Evolutionary conservation across 2,888 invertebrate genomes (phyloP).

Genomic region (Drosophila neonasuta): DNA sequence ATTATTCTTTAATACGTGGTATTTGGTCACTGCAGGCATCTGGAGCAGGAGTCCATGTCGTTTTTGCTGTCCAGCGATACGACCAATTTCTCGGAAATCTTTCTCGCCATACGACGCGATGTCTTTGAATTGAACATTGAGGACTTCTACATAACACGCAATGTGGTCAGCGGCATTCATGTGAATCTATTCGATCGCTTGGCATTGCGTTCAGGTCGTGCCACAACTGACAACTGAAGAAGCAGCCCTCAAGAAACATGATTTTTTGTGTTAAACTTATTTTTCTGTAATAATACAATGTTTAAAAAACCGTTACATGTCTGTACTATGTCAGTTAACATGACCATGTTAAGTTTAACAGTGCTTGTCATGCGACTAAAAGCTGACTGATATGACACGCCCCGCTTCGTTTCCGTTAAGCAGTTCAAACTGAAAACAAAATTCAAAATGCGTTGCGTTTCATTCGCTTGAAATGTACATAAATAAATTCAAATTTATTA

Average conservation of each 20-base stretch:
- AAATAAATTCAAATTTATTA: too few species aligned
- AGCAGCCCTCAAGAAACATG: too few species aligned
- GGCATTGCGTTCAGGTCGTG: slow-evolving; percentile 9
- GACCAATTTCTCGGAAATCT: slow-evolving; percentile 51
- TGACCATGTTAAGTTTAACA: background rate
- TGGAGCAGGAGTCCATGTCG: slow-evolving; percentile 33
- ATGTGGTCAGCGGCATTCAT: slow-evolving; percentile 33
- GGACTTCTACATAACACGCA: slow-evolving; percentile 59
- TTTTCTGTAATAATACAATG: too few species aligned
- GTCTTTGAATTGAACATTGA: slow-evolving; percentile 64
- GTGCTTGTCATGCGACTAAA: background rate
- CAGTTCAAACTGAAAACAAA: background rate
- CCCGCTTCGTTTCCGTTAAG: background rate
- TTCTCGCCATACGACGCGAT: slow-evolving; percentile 50
- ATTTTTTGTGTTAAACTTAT: too few species aligned
- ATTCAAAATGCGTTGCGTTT: too few species aligned
- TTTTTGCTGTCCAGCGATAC: slow-evolving; percentile 42
- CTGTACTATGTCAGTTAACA: background rate
- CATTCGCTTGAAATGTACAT: too few species aligned
- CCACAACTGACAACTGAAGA: too few species aligned
- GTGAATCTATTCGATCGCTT: slow-evolving; percentile 35
- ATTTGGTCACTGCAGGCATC: slow-evolving; percentile 26
- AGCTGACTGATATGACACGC: background rate
- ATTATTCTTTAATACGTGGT: too few species aligned
- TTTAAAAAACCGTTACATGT: background rate